phyloP scores from a whole-genome alignment of 2,797 vertebrate species.

The Harpagifer antarcticus region DNA sequence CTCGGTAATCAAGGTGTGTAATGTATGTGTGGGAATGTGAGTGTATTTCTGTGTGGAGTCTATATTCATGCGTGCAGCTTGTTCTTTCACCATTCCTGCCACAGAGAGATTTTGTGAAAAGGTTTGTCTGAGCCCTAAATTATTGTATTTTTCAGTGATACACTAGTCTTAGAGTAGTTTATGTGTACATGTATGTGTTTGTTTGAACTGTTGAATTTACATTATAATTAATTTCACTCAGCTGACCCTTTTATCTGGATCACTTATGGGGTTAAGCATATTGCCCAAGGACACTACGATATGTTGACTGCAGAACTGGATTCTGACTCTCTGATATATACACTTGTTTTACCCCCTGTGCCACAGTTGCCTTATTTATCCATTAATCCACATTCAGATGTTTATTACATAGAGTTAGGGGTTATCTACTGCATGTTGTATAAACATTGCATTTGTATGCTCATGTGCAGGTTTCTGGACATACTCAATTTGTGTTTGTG shows the following conservation, averaged over 20 bases:
- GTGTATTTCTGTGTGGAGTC: background rate
- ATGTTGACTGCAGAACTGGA: too few species aligned
- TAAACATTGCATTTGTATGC: conserved; percentile 24
- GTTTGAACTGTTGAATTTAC: background rate
- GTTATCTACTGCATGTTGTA: conserved; percentile 1
- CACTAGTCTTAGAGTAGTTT: background rate
- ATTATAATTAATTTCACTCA: background rate
- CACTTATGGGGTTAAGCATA: too few species aligned
- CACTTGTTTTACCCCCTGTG: too few species aligned
- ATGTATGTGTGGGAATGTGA: conserved; percentile 3
- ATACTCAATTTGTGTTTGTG: conserved; percentile 14
- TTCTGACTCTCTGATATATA: too few species aligned
- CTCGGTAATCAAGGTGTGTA: conserved; percentile 23
- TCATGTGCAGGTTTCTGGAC: conserved; percentile 12
- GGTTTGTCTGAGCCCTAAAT: conserved; percentile 1
- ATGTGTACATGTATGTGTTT: background rate
- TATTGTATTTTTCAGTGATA: background rate
- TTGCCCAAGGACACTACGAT: too few species aligned
- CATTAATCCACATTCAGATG: conserved; percentile 14
- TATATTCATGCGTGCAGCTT: background rate
- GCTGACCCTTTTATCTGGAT: too few species aligned
- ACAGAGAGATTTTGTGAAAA: background rate
- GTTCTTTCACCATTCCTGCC: conserved; percentile 11
- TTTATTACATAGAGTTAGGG: conserved; percentile 1
- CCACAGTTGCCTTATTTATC: too few species aligned